Evolutionary conservation across 2,797 vertebrate species (phyloP).

Genomic region (Aplochiton taeniatus): DNA sequence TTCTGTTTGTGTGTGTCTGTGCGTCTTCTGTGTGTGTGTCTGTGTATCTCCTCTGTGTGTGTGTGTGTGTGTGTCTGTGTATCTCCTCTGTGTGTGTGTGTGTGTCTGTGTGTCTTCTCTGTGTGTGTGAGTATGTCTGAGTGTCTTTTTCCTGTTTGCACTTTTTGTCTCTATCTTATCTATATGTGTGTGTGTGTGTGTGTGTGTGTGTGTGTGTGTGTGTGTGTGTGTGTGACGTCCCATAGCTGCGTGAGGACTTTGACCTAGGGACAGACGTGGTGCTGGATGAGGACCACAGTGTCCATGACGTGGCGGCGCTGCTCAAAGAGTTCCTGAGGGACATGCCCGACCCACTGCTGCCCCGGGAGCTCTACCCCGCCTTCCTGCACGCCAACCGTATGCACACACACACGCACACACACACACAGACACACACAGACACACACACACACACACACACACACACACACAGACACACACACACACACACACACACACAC

Average conservation of each 20-base stretch:
- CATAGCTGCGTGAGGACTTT: slow-evolving; percentile 87
- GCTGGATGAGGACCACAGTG: slow-evolving; percentile 85
- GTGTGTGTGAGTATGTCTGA: slow-evolving; percentile 15
- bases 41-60: neutral
- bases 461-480: neutral
- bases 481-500: neutral
- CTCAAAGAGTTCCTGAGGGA: slow-evolving; percentile 91
- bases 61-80: slow-evolving; percentile 8
- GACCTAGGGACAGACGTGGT: slow-evolving; percentile 82
- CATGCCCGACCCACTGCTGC: slow-evolving; percentile 87
- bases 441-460: neutral
- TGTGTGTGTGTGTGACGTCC: slow-evolving; percentile 8
- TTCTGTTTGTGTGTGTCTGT: neutral
- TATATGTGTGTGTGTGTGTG: neutral
- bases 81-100: neutral
- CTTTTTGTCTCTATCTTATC: slow-evolving; percentile 1
- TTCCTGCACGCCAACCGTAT: slow-evolving; percentile 87
- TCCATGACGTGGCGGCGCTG: slow-evolving; percentile 90
- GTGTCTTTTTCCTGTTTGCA: neutral
- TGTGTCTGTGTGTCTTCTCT: slow-evolving; percentile 10
- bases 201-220: neutral
- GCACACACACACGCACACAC: neutral
- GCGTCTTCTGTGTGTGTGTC: neutral
- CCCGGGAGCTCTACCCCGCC: slow-evolving; percentile 85
- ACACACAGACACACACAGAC: neutral